Conservation (phyloP, 2,113 vertebrate species). For the Cacatua alba region DNA sequence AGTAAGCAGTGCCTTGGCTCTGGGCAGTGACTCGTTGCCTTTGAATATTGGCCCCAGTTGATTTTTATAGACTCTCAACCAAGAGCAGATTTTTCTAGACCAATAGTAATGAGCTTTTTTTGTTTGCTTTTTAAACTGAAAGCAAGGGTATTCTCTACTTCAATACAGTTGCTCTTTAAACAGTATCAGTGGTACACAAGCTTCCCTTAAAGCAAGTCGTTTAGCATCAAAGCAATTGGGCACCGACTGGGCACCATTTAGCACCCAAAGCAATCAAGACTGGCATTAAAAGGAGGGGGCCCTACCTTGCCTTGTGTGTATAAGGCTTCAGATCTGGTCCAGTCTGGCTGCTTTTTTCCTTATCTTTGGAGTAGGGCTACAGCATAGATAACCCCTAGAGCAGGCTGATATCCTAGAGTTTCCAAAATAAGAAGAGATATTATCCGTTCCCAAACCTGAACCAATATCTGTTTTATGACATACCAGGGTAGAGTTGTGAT, state of each 20-base stretch:
- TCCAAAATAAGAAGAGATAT: background rate
- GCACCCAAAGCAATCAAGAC: background rate
- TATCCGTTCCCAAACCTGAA: background rate
- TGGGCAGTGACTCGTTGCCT: fast-evolving
- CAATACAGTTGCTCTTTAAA: background rate
- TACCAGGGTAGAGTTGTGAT: background rate
- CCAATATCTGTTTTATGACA: background rate
- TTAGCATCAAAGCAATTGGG: background rate
- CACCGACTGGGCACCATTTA: background rate
- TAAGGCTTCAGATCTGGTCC: background rate
- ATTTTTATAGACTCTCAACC: background rate
- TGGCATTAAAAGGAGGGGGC: background rate
- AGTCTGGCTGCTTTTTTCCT: background rate
- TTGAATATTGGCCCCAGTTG: background rate
- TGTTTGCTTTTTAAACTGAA: background rate
- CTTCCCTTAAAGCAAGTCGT: background rate
- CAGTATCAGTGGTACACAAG: background rate
- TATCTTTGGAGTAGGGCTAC: fast-evolving
- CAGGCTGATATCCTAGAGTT: background rate
- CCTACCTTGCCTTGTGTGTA: background rate
- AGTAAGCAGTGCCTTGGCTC: background rate
- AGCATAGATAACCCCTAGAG: background rate
- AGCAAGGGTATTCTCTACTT: background rate
- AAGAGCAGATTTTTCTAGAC: background rate
- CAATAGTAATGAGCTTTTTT: background rate